Conservation (phyloP, 1,140 invertebrate species). For the Neodiprion fabricii region DNA sequence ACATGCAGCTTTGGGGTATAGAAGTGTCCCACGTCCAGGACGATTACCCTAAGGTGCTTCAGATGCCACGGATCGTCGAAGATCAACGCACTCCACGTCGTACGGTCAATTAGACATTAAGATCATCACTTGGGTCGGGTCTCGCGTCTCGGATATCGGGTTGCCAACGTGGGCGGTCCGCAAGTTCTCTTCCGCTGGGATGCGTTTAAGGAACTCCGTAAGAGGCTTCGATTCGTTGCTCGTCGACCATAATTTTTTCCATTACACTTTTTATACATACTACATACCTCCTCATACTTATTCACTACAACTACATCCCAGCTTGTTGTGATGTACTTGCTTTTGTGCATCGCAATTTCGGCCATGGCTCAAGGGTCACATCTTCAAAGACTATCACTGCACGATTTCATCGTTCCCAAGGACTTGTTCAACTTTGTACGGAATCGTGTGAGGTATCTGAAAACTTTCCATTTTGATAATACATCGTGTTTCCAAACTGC, state of each 20-base stretch:
- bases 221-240: slow-evolving; percentile 47
- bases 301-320: too few relatives aligned
- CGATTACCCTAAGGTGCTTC: slow-evolving; percentile 46
- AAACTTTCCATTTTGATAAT: too few relatives aligned
- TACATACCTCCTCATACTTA: too few relatives aligned
- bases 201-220: slow-evolving; percentile 51
- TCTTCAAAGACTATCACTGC: too few relatives aligned
- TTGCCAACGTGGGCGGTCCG: slow-evolving; percentile 58
- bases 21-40: slow-evolving; percentile 43
- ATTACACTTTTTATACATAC: neutral
- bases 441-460: too few relatives aligned
- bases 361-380: too few relatives aligned
- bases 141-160: slow-evolving; percentile 43
- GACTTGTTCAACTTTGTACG: too few relatives aligned
- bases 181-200: slow-evolving; percentile 49
- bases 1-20: slow-evolving; percentile 32
- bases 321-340: too few relatives aligned
- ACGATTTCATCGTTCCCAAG: too few relatives aligned
- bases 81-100: slow-evolving; percentile 46
- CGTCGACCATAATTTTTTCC: neutral
- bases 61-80: slow-evolving; percentile 23
- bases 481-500: too few relatives aligned
- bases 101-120: slow-evolving; percentile 56
- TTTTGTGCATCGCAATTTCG: too few relatives aligned
- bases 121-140: slow-evolving; percentile 50